Base-by-base conservation (phyloP, 2,797 vertebrate species). In the Rhabdomys pumilio region DNA sequence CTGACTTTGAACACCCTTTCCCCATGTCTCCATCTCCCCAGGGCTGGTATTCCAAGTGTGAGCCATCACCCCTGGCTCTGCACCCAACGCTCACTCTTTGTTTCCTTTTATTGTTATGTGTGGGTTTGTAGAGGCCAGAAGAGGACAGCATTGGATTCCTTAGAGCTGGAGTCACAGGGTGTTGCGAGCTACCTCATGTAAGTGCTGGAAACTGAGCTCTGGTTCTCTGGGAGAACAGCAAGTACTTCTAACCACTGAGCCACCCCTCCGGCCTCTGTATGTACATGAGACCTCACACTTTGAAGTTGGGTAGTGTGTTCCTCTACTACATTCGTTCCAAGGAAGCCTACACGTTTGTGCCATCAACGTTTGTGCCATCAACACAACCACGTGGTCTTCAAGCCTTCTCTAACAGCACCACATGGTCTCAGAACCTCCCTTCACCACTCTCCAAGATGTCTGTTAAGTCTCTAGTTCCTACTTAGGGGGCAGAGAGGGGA, bases 311-410 rank as follows among this genome's bases (percentile, higher is more conserved):
- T 1, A 44, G 5, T 47, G 14, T 44, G 12, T 63, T 90, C n/a
- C 47, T 92, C 72, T 84, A 53, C 38, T 38, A 3, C 17, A 14
- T 59, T 53, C 47, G 50, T 67, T 86, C 41, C 79, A 77, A 69
- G 88, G n/a, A 92, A 94, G 61, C 79, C 89, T 67, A 14, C n/a
- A 87, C 47, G 26, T 90, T 69, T 67, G 44, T 93, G 41, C 85
- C 53, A 81, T 55, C 67, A 94, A 20, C 10, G 26, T 90, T 69
- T 67, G 44, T 93, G 41, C 85, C 53, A 81, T 55, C 67, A 94
- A 20, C 10, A 72, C 81, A 44, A 67, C 26, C 34, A 31, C 31
- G 61, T 26, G 82, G 80, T 47, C 1, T 57, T 29, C 6, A 47
- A 50, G 29, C 13, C 80, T 93, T 81, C 81, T 94, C 76, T 26